A percentile compares a stretch with the other conserved stretches of the same genome.
phyloP scores from a whole-genome alignment of 2,797 vertebrate species.

The Eleutherodactylus coqui region DNA sequence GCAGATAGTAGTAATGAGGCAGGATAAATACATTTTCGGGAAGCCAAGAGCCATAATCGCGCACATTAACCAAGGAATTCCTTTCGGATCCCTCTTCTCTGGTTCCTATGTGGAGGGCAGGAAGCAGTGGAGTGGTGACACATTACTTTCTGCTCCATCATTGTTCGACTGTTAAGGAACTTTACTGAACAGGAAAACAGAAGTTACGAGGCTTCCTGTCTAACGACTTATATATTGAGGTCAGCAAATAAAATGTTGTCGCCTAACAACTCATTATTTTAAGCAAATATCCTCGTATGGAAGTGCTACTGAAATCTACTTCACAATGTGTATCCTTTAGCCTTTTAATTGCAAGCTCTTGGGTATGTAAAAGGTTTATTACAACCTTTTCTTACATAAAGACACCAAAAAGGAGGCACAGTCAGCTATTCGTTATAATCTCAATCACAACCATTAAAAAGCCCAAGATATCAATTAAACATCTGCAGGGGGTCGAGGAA shows the following conservation, averaged over 20 bases:
- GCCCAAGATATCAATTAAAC: no score
- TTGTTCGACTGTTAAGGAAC: conserved; percentile 53
- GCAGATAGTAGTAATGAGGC: no score
- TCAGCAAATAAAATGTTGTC: neutral
- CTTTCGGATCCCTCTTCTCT: neutral
- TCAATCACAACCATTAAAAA: no score
- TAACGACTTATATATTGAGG: neutral
- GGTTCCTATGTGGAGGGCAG: neutral
- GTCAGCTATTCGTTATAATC: no score
- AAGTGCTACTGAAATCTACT: neutral
- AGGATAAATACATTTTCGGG: no score
- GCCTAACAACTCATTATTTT: neutral
- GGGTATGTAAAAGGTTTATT: no score
- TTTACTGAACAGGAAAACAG: conserved; percentile 46
- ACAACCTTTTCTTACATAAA: no score
- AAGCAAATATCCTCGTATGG: neutral
- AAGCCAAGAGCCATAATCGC: neutral
- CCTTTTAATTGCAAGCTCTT: no score
- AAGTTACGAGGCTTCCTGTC: conserved; percentile 48
- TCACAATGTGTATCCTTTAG: no score
- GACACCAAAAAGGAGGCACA: no score
- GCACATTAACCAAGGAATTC: neutral
- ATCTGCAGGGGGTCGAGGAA: no score
- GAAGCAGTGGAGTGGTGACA: neutral
- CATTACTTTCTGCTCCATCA: conserved; percentile 49